phyloP scores from a whole-genome alignment of 1,140 invertebrate genomes.

The Pseudomyrmex concolor region DNA sequence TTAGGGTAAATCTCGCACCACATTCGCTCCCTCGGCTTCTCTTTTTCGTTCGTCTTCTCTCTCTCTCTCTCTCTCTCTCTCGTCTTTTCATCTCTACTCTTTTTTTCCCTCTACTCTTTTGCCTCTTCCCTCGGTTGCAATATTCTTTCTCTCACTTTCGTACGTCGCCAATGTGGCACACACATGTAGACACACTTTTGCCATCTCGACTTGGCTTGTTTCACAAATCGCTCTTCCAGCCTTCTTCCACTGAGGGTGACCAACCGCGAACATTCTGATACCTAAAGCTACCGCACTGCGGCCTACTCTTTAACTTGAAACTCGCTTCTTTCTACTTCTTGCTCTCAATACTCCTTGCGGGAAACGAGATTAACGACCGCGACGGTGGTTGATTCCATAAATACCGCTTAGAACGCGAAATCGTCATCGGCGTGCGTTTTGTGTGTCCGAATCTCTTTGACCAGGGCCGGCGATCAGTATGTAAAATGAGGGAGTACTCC shows the following conservation, averaged over 20 bases:
- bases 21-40: slow-evolving; percentile 31
- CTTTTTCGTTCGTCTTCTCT: neutral
- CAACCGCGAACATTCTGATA: slow-evolving; percentile 81
- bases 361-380: slow-evolving; percentile 67
- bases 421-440: slow-evolving; percentile 36
- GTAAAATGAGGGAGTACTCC: too few relatives aligned
- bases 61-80: slow-evolving; percentile 8
- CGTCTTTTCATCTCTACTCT: neutral
- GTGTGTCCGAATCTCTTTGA: slow-evolving; percentile 45
- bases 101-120: slow-evolving; percentile 18
- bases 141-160: slow-evolving; percentile 47
- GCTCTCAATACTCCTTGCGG: slow-evolving; percentile 51
- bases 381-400: slow-evolving; percentile 29
- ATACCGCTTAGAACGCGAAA: slow-evolving; percentile 46
- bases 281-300: slow-evolving; percentile 73
- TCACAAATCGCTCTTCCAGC: slow-evolving; percentile 51
- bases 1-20: slow-evolving; percentile 71
- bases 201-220: slow-evolving; percentile 25
- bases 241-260: slow-evolving; percentile 79
- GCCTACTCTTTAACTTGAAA: slow-evolving; percentile 68
- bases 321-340: slow-evolving; percentile 12
- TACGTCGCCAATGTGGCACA: slow-evolving; percentile 17
- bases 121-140: neutral
- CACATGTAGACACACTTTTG: slow-evolving; percentile 20
- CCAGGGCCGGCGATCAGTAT: neutral